These are phyloP conservation scores for Artibeus jamaicensis DNA, from an alignment of 2,797 vertebrate species.

Conservation along the genomic window DNA sequence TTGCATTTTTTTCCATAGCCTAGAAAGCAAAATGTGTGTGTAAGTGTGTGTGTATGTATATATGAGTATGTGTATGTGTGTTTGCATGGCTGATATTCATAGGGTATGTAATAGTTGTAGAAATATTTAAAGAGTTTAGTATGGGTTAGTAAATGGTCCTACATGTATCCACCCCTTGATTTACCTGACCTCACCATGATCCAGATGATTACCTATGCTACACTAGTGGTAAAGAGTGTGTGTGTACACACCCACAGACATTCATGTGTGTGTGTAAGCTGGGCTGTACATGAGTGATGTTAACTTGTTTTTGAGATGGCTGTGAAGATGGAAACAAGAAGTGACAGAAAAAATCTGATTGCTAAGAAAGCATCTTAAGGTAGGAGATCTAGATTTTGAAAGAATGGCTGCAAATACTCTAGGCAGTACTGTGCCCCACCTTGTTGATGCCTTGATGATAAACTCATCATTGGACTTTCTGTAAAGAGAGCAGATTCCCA, in stretches of 20 bases:
- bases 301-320: neutral
- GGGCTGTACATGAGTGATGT: neutral
- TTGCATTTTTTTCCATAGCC: neutral
- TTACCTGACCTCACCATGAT: neutral
- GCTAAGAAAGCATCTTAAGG: neutral
- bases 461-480: neutral
- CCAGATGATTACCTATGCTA: neutral
- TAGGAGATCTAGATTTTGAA: neutral
- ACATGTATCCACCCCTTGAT: neutral
- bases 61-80: neutral
- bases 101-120: neutral
- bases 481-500: neutral
- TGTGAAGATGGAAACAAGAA: neutral
- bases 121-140: neutral
- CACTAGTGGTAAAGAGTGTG: too few species aligned
- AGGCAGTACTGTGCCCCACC: neutral
- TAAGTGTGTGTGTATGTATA: neutral
- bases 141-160: neutral
- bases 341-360: neutral
- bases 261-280: neutral
- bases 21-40: neutral
- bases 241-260: accelerated
- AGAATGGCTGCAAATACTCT: neutral
- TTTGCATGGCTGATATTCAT: neutral
- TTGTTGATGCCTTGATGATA: neutral